Evolutionary conservation across 2,797 vertebrate species (phyloP), one percentile per base, ranked within the genome.

Genomic region (Aldrovandia affinis): DNA sequence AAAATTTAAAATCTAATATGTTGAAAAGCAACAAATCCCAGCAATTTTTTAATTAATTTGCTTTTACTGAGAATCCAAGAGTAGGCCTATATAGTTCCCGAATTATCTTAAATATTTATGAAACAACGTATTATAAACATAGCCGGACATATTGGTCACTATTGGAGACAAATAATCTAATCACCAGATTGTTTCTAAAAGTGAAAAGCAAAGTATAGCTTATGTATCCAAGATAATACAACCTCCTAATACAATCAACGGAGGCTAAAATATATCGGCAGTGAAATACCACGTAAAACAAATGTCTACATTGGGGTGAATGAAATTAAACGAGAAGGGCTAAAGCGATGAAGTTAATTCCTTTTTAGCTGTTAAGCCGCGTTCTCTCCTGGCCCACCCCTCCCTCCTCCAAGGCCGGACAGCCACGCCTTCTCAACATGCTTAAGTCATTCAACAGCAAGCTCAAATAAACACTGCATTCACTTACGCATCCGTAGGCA

Each of bases 321-420:
- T 42, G 93, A 89, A 92, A 93, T 93, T 94, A 95, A 95, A 94
- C 88, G 91, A 88, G 89, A 94, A 87, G 93, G 92, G 94, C 93
- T 91, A 95, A 95, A 95, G 94, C 93, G 93, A 96, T 94, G 95
- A 95, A 96, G 95, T 97, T 97, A 95, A 96, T 96, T 96, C 95
- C 94, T 95, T 95, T 96, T 96, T 96, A 96, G 96, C 96, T 96
- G 95, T 96, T 96, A 96, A 96, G 95, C 93, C 90, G 90, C 93
- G 93, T 95, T 95, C 95, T 68, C 79, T 95, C 95, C 95, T 94
- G 92, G 93, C 92, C 95, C 95, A 94, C 95, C 95, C 94, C 91
- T 95, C 94, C 95, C 95, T 96, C 94, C 96, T 95, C 89, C 94
- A 95, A 95, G 95, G 95, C 94, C 93, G 95, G 91, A 91, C 95